Base-by-base conservation (phyloP, 2,113 vertebrate species). In the Bos indicus region DNA sequence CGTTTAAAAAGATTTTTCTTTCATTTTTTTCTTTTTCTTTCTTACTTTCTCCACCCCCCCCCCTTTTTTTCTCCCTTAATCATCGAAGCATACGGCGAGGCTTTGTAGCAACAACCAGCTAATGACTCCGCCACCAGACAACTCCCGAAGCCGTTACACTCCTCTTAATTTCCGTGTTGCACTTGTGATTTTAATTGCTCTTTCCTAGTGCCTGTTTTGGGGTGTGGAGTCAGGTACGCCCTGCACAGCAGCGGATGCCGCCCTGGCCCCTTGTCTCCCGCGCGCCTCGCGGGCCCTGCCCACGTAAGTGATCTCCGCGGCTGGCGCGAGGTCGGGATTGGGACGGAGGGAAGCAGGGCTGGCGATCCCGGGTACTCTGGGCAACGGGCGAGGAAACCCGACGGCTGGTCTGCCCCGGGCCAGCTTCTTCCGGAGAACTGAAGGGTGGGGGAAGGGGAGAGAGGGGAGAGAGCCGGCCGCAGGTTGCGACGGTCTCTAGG, bases 151-250 rank as follows among this genome's bases (percentile, higher is more conserved):
- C 36, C 94, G 46, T 87, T 95, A 46, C 40, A 64, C 88, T 96
- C 86, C 14, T 71, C 71, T 40, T 88, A 78, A 80, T 97, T 98
- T 98, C 90, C 91, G 25, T 83, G 93, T 96, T 52, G 67, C 95
- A 90, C 96, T 95, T 97, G 96, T 90, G 97, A 91, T 80, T 98
- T 98, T 98, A 98, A 98, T 98, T 97, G 97, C 98, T 96, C 93
- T 26, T 98, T 98, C 97, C 94, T 95, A 98, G 97, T 15, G 88
- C 96, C 90, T 97, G 84, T 98, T 97, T 97, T 30, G 59, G 96
- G 95, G 93, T 95, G 78, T 74, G 97, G 89, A 96, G 77, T 90
- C 54, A n/a, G 46, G 46, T 52, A 80, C 59, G 23, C 64, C 71
- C 80, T 74, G 82, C 78, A 77, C 74, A 88, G 85, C 83, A 6